Base-by-base conservation (phyloP, 1,140 invertebrate genomes). In the Drosophila bocqueti region DNA sequence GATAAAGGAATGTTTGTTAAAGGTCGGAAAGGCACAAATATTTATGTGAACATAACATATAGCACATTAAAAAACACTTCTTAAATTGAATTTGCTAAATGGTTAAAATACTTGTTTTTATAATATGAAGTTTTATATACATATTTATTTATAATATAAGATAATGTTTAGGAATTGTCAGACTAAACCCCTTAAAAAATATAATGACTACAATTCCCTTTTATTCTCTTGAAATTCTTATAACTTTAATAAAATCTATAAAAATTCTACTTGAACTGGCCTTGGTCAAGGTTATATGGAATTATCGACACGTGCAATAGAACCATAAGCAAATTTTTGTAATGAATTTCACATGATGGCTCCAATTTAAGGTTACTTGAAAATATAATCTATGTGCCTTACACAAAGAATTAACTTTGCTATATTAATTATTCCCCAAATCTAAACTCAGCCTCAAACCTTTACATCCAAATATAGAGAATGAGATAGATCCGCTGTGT, bases 331-430 rank as follows among this genome's bases (percentile, higher is more conserved):
- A 21, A 21, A 21, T 16, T 16, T 21, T 9, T 58, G 21, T 26
- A 57, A 45, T 15, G 1, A n/a, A 34, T 34, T 16, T 57, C 62
- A 57, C 26, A 58, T 34, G 50, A 50, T 50, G 10, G 1, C 31
- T n/a, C 7, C 8, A 13, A 60, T 7, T 21, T 4, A 31, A 46
- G 9, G 2, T 50, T 50, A 36, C 43, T 21, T n/a, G 10, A 13
- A 29, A 64, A 6, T n/a, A 31, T 13, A 6, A 40, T 42, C 7
- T 29, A 15, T 59, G 18, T 34, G 10, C 40, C 54, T 45, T 16
- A 24, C 15, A 4, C 15, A 43, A 7, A 15, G 2, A 67, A 66
- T 69, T 69, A 67, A 46, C 40, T 71, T 18, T 18, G 1, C 2
- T 29, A 31, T 36, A 45, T 43, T 59, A 49, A 71, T 47, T 73